These are phyloP conservation scores for silkworm (Bombyx mori) DNA, from an alignment of 1,140 invertebrate genomes.

Conservation along the genomic window DNA sequence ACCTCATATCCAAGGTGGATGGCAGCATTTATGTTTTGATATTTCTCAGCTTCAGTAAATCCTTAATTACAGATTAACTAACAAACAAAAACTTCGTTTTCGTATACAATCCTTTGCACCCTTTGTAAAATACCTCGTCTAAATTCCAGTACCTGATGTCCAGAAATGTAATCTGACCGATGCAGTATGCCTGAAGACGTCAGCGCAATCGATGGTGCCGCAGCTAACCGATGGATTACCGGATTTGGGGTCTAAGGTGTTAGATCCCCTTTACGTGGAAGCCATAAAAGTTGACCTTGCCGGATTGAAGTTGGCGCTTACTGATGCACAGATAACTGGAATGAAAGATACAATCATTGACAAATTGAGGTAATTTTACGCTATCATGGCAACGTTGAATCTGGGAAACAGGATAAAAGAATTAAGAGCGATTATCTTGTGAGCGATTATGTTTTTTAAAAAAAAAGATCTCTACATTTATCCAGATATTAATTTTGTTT, in stretches of 20 bases:
- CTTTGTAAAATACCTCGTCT: not conserved
- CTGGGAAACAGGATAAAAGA: not conserved
- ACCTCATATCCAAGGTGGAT: no score
- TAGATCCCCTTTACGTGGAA: slow-evolving; percentile 29
- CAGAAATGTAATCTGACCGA: slow-evolving; percentile 29
- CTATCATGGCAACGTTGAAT: not conserved
- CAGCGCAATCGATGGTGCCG: slow-evolving; percentile 20
- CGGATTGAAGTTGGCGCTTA: slow-evolving; percentile 28
- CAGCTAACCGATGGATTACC: slow-evolving; percentile 22
- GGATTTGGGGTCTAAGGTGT: slow-evolving; percentile 21
- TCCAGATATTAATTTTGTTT: no score
- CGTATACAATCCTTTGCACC: no score
- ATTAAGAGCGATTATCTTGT: not conserved
- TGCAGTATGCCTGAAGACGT: slow-evolving; percentile 16
- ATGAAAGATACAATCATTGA: slow-evolving; percentile 26
- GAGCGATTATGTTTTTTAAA: no score
- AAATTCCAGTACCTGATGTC: slow-evolving; percentile 21
- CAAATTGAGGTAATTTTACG: slow-evolving; percentile 23
- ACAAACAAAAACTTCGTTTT: no score
- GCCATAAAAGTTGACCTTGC: slow-evolving; percentile 27
- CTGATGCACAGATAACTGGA: slow-evolving; percentile 23
- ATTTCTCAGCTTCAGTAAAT: no score
- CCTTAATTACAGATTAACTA: no score
- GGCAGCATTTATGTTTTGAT: no score
- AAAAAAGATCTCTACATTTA: no score